phyloP scores from a whole-genome alignment of 2,113 vertebrate species.

The Caloenas nicobarica region DNA sequence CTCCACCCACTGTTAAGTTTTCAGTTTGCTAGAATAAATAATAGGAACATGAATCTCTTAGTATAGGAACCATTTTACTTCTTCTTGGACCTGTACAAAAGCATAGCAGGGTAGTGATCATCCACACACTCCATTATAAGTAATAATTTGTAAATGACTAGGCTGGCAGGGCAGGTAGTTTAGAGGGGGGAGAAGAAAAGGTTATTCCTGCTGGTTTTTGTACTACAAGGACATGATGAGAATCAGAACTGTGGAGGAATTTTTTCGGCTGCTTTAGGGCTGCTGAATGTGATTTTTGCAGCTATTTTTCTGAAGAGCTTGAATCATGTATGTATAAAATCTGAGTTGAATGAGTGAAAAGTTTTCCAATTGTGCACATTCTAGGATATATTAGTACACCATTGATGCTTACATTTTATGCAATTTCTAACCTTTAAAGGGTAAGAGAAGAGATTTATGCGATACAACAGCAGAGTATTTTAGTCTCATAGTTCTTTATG shows the following conservation, averaged over 20 bases:
- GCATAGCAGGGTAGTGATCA: neutral
- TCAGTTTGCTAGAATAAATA: neutral
- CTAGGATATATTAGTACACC: neutral
- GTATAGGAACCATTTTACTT: neutral
- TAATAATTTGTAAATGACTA: neutral
- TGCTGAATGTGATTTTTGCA: neutral
- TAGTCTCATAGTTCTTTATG: neutral
- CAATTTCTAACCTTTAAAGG: constrained; percentile 29
- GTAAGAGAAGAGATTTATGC: constrained; percentile 6
- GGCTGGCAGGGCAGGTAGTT: neutral
- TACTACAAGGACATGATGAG: neutral
- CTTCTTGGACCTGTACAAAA: neutral
- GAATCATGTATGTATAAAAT: neutral
- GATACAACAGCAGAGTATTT: neutral
- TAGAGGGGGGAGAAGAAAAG: neutral
- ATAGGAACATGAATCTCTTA: neutral
- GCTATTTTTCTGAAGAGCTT: neutral
- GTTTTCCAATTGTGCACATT: neutral
- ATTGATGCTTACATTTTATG: neutral
- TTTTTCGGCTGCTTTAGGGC: neutral
- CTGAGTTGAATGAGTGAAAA: neutral
- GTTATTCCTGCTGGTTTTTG: neutral
- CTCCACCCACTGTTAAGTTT: neutral
- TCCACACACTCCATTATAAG: neutral
- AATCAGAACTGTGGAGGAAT: neutral